Percentiles rank a stretch among this genome's conserved stretches.
These are phyloP conservation scores for Drosophila subsilvestris DNA, from an alignment of 2,888 invertebrate genomes.

Conservation along the genomic window DNA sequence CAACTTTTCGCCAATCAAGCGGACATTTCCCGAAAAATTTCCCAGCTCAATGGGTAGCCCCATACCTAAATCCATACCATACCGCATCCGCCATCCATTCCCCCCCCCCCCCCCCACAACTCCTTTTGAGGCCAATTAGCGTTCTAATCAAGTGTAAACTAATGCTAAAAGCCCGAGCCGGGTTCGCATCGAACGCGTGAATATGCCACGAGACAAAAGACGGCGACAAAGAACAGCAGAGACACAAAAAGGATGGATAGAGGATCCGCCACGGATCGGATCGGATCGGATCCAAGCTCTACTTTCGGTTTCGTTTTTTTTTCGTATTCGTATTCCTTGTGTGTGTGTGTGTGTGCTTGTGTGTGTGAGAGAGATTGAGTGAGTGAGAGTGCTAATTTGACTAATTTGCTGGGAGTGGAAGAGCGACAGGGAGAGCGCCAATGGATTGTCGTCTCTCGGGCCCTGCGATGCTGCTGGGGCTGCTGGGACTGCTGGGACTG, in stretches of 20 bases:
- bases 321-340: not conserved
- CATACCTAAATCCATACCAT: conserved; percentile 1
- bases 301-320: conserved; percentile 24
- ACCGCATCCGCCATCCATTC: conserved; percentile 5
- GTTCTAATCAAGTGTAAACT: conserved; percentile 80
- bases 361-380: not conserved
- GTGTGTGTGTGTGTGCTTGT: conserved; percentile 38
- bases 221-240: conserved; percentile 27
- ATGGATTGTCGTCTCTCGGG: conserved; percentile 7
- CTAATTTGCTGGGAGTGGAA: conserved; percentile 57
- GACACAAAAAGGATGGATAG: conserved; percentile 7
- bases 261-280: conserved; percentile 2
- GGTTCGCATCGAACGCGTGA: conserved; percentile 78
- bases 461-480: conserved; percentile 27
- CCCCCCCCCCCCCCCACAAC: too few species aligned
- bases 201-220: conserved; percentile 81
- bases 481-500: not conserved
- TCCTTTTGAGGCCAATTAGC: conserved; percentile 65
- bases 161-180: conserved; percentile 76
- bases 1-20: conserved; percentile 2
- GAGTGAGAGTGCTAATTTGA: conserved; percentile 62
- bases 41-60: conserved; percentile 62
- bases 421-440: conserved; percentile 14
- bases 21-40: conserved; percentile 66
- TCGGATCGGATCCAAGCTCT: conserved; percentile 52